Evolutionary conservation across 1,140 invertebrate genomes (phyloP), one percentile per base, ranked within the genome.

Genomic region (Drosophila persimilis): DNA sequence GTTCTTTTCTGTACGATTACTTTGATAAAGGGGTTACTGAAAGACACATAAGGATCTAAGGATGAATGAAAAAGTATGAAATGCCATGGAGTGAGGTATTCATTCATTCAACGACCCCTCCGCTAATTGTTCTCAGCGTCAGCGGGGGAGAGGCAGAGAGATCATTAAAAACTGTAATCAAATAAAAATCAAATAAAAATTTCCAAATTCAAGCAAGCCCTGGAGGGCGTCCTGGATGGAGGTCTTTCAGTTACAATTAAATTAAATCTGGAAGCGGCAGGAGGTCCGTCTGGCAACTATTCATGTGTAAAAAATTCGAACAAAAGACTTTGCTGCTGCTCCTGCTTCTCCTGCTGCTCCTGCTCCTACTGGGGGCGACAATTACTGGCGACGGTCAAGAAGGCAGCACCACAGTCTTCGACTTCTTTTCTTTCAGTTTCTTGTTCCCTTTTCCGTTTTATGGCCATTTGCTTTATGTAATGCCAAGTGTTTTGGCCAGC

Each of bases 381-480:
- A 86, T 86, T 86, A 81, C 81, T 39, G 35, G 71, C 64, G 53
- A 65, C 53, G 81, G 83, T 77, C 81, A 83, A 83, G 74, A 26
- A 26, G 24, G 24, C 24, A 5, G 24, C 24, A 26, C 24, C 24
- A 65, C 63, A 20, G 24, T 24, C 22, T 62, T 29, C 41, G 29
- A 22, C 31, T 65, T 58, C 9, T 13, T 45, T 44, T 51, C 46
- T 3, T 22, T 48, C 43, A 31, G 8, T 59, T 61, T 7, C 50
- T 22, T 24, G 76, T 46, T 73, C 46, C 73, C 69, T 69, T 74
- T 69, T 69, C 72, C 83, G 51, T 73, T 86, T 85, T 85, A 85
- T 85, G 69, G 81, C 81, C 83, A 81, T 81, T 85, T 88, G 83
- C 77, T 85, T 85, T 85, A 80, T 81, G 73, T 81, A 77, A 81